phyloP scores from a whole-genome alignment of 2,888 invertebrate genomes.

The Neoascia interrupta region DNA sequence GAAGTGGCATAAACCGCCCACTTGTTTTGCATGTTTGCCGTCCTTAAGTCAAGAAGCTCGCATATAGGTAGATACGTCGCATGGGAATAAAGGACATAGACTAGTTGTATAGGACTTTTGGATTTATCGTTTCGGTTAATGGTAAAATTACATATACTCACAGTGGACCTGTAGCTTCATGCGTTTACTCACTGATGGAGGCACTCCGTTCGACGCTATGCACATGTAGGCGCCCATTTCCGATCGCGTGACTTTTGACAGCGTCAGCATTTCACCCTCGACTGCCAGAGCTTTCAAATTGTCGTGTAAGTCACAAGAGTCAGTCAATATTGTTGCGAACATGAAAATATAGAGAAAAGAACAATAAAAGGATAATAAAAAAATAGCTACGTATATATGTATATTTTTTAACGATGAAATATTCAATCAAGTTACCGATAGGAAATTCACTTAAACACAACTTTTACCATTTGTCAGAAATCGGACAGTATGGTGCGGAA shows the following conservation, averaged over 20 bases:
- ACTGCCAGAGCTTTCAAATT: slow-evolving; percentile 83
- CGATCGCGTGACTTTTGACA: slow-evolving; percentile 92
- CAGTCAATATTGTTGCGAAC: slow-evolving; percentile 33
- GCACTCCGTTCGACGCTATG: slow-evolving; percentile 93
- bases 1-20: too few species aligned
- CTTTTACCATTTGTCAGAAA: slow-evolving; percentile 20
- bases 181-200: slow-evolving; percentile 93
- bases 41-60: slow-evolving; percentile 28
- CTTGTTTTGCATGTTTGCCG: slow-evolving; percentile 51
- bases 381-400: too few species aligned
- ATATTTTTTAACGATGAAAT: slow-evolving; percentile 26
- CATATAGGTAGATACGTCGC: neutral
- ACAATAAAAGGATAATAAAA: slow-evolving; percentile 10
- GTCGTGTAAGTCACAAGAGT: slow-evolving; percentile 42
- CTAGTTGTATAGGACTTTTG: neutral
- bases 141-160: slow-evolving; percentile 84
- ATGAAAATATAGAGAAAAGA: slow-evolving; percentile 46
- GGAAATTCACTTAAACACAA: slow-evolving; percentile 44
- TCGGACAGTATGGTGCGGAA: slow-evolving; percentile 16
- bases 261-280: slow-evolving; percentile 89
- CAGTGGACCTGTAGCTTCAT: slow-evolving; percentile 95
- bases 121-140: slow-evolving; percentile 24
- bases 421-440: slow-evolving; percentile 36
- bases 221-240: slow-evolving; percentile 95
- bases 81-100: neutral